Conservation (phyloP, 2,113 vertebrate species). For the Chionodraco myersi region DNA sequence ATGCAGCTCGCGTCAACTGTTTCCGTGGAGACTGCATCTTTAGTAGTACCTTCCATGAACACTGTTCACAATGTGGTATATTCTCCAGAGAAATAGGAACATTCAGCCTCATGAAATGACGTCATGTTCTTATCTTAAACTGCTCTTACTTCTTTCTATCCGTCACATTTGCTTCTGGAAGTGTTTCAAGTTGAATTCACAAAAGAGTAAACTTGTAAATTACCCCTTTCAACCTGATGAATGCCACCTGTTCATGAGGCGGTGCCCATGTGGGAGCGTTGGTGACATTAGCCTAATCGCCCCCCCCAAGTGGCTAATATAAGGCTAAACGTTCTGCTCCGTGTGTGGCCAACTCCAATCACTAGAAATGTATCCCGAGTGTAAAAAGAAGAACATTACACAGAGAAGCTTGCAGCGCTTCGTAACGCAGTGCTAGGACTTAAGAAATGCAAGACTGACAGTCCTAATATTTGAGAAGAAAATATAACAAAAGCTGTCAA, state of each 20-base stretch:
- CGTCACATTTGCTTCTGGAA: neutral
- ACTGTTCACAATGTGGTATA: neutral
- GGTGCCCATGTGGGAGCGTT: neutral
- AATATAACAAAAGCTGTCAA: neutral
- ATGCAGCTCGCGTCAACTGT: neutral
- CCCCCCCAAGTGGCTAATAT: neutral
- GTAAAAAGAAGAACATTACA: neutral
- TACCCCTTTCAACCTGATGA: neutral
- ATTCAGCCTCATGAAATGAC: too few species aligned
- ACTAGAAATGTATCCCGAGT: neutral
- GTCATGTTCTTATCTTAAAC: neutral
- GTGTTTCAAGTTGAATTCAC: neutral
- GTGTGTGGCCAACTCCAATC: neutral
- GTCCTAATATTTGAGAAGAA: neutral
- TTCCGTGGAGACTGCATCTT: neutral
- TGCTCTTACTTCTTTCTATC: neutral
- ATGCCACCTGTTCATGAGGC: neutral
- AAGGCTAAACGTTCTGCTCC: neutral
- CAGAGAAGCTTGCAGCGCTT: neutral
- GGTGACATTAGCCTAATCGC: neutral
- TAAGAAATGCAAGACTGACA: neutral
- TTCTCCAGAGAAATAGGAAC: neutral
- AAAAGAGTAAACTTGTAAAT: neutral
- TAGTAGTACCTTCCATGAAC: neutral
- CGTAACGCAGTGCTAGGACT: neutral